Evolutionary conservation across 2,113 vertebrate genomes (phyloP).

Genomic region (Gnathonemus echidnorhynchus): DNA sequence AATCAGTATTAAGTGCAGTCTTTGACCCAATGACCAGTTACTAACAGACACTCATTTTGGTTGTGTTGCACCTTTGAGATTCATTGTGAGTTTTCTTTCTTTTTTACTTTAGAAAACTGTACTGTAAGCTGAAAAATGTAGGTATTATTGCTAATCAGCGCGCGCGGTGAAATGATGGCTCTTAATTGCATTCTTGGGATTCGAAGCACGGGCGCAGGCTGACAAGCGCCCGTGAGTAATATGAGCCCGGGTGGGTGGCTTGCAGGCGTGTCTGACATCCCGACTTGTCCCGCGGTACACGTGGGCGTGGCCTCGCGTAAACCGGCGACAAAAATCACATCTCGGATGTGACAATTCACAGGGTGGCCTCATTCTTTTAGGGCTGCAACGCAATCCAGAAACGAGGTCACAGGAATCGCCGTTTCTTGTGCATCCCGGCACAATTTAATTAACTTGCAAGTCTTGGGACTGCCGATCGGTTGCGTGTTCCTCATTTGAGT

Average conservation of each 20-base stretch:
- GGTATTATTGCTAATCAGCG: neutral
- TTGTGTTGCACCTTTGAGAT: neutral
- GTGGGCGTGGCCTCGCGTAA: neutral
- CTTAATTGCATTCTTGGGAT: neutral
- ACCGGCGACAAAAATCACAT: neutral
- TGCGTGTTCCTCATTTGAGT: neutral
- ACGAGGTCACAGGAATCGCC: neutral
- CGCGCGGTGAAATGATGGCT: neutral
- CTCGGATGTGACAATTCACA: neutral
- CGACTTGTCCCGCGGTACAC: neutral
- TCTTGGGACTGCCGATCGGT: neutral
- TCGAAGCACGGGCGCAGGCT: neutral
- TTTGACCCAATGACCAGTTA: neutral
- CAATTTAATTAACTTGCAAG: neutral
- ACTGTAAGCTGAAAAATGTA: neutral
- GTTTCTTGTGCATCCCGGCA: neutral
- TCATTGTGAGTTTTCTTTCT: neutral
- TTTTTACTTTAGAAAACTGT: neutral
- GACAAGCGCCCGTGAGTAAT: neutral
- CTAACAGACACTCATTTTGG: neutral
- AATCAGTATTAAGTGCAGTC: neutral
- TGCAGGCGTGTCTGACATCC: constrained; percentile 3
- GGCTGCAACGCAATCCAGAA: neutral
- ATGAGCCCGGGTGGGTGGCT: neutral
- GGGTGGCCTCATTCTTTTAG: neutral